Base-by-base conservation (phyloP, 1,140 invertebrate species). In the Stegodyphus mimosarum region DNA sequence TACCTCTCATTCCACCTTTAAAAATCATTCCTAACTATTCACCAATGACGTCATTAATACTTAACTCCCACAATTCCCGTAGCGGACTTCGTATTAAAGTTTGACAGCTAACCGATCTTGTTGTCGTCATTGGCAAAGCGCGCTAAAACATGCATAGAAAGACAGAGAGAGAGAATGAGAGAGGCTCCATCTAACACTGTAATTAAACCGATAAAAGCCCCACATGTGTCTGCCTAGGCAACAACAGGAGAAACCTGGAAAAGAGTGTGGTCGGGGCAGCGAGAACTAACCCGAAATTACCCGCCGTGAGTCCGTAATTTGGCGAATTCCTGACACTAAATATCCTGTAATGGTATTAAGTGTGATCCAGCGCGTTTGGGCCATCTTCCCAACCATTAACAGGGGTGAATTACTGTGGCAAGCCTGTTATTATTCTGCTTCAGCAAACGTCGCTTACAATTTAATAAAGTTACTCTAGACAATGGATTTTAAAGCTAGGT, bases 261-360 rank as follows among this genome's bases (percentile, higher is more conserved):
- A 71, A 72, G 69, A 64, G 78, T 63, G 55, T 10, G 55, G 33
- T 33, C 15, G 13, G 49, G 33, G 52, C 74, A 76, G 7, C 13
- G 55, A 15, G 33, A 76, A 53, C 52, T 70, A 70, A 69, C 51
- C 66, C n/a, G 66, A 79, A 79, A 79, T 79, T 70, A 66, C 67
- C 17, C 33, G 72, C 78, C 33, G 33, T 64, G 33, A 81, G 78
- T 81, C 78, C 13, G 69, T 81, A 81, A 81, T 81, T 81, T 72
- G 55, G 53, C 17, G 69, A 81, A 70, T 51, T 81, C 53, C 55
- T 72, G 78, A 81, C 78, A 81, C 69, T 81, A 81, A 81, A 81
- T 81, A 81, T 81, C 78, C 69, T 7, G 78, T 81, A 81, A 81
- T 81, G 70, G 78, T 51, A 81, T 81, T 81, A 81, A 72, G 78